phyloP scores from a whole-genome alignment of 2,888 invertebrate genomes.

The Mythimna ferrago region DNA sequence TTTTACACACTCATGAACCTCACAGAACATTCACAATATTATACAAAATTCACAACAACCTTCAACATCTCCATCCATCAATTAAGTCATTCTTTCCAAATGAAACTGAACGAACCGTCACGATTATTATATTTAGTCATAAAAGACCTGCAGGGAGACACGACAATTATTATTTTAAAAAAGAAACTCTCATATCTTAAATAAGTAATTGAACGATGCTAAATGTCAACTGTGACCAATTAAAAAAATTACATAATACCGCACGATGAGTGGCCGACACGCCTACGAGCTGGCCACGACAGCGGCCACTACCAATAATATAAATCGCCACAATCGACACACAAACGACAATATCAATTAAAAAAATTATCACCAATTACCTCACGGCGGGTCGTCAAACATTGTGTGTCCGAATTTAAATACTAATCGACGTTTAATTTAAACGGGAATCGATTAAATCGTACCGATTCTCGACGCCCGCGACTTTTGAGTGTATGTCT shows the following conservation, averaged over 20 bases:
- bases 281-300: constrained; percentile 47
- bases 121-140: constrained; percentile 66
- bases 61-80: constrained; percentile 63
- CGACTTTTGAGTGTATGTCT: constrained; percentile 80
- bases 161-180: constrained; percentile 64
- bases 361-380: constrained; percentile 85
- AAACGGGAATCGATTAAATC: constrained; percentile 79
- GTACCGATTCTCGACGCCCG: constrained; percentile 75
- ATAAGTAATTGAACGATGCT: constrained; percentile 71
- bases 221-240: constrained; percentile 74
- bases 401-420: constrained; percentile 81
- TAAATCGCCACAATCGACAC: constrained; percentile 69
- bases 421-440: constrained; percentile 80
- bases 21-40: constrained; percentile 43
- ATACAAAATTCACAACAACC: constrained; percentile 51
- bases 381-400: constrained; percentile 80
- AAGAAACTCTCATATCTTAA: constrained; percentile 67
- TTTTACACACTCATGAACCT: constrained; percentile 27
- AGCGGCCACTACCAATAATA: constrained; percentile 63
- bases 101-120: constrained; percentile 62
- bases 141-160: constrained; percentile 66
- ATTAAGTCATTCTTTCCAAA: constrained; percentile 55
- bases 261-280: constrained; percentile 53
- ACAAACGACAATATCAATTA: constrained; percentile 78
- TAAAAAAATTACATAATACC: constrained; percentile 67